Evolutionary conservation across 2,113 vertebrate species (phyloP).

Genomic region (Gnathonemus echidnorhynchus): DNA sequence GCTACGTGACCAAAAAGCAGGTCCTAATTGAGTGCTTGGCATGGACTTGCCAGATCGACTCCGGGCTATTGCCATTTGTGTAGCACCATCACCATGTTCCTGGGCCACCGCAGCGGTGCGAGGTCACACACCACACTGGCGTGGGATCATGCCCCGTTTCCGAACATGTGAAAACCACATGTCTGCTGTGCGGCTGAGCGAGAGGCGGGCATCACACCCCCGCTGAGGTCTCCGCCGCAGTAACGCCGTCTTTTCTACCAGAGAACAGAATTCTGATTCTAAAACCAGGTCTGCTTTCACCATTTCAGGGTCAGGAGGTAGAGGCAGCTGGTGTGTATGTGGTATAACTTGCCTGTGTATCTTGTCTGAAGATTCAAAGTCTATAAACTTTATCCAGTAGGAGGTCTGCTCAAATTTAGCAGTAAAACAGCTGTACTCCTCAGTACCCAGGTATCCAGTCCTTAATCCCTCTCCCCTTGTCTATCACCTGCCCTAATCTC

Average conservation of each 20-base stretch:
- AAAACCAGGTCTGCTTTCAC: not conserved
- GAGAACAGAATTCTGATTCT: not conserved
- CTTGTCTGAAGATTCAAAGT: not conserved
- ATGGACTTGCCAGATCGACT: not conserved
- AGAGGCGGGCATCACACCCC: conserved; percentile 36
- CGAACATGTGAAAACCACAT: conserved; percentile 25
- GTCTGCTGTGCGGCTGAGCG: conserved; percentile 35
- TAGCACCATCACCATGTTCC: not conserved
- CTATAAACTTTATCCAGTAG: not conserved
- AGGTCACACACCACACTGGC: not conserved
- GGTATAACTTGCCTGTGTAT: not conserved
- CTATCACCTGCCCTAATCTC: not conserved
- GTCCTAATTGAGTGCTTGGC: not conserved
- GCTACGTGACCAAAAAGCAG: not conserved
- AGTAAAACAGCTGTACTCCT: not conserved
- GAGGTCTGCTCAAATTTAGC: not conserved
- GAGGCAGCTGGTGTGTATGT: not conserved
- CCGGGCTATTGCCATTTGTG: not conserved
- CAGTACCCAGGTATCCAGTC: not conserved
- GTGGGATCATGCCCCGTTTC: conserved; percentile 27
- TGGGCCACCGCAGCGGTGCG: not conserved
- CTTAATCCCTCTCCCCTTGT: not conserved
- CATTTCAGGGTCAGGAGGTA: not conserved
- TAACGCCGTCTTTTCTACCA: not conserved
- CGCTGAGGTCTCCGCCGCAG: not conserved